phyloP scores from a whole-genome alignment of 2,888 invertebrate species.

The Micoletzkya japonica region DNA sequence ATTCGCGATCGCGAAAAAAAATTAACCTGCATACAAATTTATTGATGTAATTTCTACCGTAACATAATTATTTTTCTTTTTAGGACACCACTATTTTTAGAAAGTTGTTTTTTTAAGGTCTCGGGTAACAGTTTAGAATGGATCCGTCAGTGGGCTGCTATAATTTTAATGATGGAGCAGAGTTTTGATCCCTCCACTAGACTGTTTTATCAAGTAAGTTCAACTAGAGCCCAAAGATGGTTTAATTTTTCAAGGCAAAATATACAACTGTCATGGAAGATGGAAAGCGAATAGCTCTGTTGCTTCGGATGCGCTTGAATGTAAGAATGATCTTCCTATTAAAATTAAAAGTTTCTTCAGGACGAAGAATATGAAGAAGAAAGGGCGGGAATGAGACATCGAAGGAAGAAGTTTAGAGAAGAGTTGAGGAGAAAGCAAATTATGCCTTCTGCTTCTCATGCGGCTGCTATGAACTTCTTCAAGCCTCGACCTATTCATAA shows the following conservation, averaged over 20 bases:
- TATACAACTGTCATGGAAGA: slow-evolving; percentile 82
- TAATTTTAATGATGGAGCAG: slow-evolving; percentile 91
- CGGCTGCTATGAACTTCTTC: slow-evolving; percentile 10
- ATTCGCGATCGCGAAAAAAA: too few species aligned
- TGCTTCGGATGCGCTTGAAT: slow-evolving; percentile 50
- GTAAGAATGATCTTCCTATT: slow-evolving; percentile 14
- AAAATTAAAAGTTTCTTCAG: slow-evolving; percentile 67
- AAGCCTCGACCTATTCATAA: too few species aligned
- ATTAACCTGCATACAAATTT: too few species aligned
- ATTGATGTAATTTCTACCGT: too few species aligned
- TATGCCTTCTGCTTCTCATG: neutral
- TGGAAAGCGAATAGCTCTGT: slow-evolving; percentile 49
- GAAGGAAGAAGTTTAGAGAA: slow-evolving; percentile 26
- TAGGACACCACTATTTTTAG: too few species aligned
- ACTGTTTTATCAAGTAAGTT: slow-evolving; percentile 76
- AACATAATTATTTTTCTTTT: neutral
- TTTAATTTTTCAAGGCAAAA: slow-evolving; percentile 66
- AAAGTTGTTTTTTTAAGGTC: slow-evolving; percentile 68
- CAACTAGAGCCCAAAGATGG: too few species aligned
- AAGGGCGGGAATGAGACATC: slow-evolving; percentile 18
- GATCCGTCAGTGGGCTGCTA: slow-evolving; percentile 96
- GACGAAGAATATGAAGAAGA: slow-evolving; percentile 86
- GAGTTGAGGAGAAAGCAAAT: slow-evolving; percentile 6
- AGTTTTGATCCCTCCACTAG: slow-evolving; percentile 88
- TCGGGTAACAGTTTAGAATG: slow-evolving; percentile 96